phyloP scores from a whole-genome alignment of 2,888 invertebrate species.

The Elegia similella region DNA sequence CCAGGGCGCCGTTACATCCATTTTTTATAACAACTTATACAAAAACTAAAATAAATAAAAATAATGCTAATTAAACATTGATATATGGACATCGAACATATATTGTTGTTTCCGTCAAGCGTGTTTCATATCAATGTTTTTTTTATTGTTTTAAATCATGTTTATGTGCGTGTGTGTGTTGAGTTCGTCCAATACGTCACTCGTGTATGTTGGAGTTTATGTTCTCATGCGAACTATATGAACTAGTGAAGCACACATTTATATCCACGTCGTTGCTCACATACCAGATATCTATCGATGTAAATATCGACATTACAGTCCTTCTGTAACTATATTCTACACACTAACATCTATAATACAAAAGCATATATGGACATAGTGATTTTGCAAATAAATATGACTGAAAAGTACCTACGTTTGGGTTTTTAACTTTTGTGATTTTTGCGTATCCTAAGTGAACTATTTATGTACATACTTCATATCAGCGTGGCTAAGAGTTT shows the following conservation, averaged over 20 bases:
- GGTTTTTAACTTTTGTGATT: slow-evolving; percentile 17
- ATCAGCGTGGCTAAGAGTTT: slow-evolving; percentile 9
- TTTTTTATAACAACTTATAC: slow-evolving; percentile 43
- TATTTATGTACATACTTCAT: slow-evolving; percentile 12
- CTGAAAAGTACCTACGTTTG: slow-evolving; percentile 8
- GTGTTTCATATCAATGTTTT: slow-evolving; percentile 31
- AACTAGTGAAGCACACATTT: slow-evolving; percentile 70
- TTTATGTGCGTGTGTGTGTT: slow-evolving; percentile 46
- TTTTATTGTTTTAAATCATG: slow-evolving; percentile 33
- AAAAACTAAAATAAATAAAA: slow-evolving; percentile 40
- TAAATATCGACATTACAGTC: slow-evolving; percentile 22
- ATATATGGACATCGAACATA: slow-evolving; percentile 54
- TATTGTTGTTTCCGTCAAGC: slow-evolving; percentile 38
- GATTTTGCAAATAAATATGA: slow-evolving; percentile 21
- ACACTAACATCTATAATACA: slow-evolving; percentile 48
- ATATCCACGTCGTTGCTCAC: slow-evolving; percentile 71
- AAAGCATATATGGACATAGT: slow-evolving; percentile 35
- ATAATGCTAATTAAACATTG: slow-evolving; percentile 48
- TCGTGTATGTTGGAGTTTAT: slow-evolving; percentile 46
- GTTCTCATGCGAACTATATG: slow-evolving; percentile 59
- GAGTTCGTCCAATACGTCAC: slow-evolving; percentile 38
- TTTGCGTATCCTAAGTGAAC: slow-evolving; percentile 13
- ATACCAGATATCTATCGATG: slow-evolving; percentile 68
- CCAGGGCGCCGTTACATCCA: slow-evolving; percentile 70
- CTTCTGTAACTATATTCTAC: slow-evolving; percentile 37